Conservation (phyloP, 2,797 vertebrate species). For the Otus scops region DNA sequence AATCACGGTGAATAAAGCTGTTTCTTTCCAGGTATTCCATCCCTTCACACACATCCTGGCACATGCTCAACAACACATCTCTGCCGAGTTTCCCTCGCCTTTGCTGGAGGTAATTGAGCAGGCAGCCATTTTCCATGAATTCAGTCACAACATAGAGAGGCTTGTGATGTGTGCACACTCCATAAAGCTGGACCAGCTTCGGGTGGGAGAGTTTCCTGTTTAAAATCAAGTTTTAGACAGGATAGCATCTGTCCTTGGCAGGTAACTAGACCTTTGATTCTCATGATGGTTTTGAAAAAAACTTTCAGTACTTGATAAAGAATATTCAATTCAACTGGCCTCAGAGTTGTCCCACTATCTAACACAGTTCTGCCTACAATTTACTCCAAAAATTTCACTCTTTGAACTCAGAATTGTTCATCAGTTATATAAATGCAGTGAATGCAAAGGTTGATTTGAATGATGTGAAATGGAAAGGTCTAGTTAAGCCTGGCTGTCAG, state of each 20-base stretch:
- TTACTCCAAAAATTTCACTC: neutral
- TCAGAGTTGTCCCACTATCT: neutral
- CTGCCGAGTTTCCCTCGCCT: conserved; percentile 34
- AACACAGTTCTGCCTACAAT: neutral
- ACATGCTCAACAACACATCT: conserved; percentile 76
- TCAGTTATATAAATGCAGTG: neutral
- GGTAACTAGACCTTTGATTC: neutral
- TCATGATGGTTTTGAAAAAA: neutral
- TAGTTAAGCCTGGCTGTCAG: neutral
- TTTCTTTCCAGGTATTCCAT: conserved; percentile 88
- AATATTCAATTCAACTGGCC: neutral
- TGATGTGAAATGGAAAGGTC: neutral
- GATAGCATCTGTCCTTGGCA: neutral
- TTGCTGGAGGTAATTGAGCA: conserved; percentile 80
- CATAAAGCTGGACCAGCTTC: conserved; percentile 87
- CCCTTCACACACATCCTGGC: conserved; percentile 85
- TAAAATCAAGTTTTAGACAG: neutral
- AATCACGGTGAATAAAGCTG: conserved; percentile 85
- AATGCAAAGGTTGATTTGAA: neutral
- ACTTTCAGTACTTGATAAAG: neutral
- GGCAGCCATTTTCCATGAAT: conserved; percentile 87
- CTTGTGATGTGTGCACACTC: conserved; percentile 78
- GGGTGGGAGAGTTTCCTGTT: conserved; percentile 84
- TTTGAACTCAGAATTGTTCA: neutral
- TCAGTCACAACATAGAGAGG: conserved; percentile 86